Evolutionary conservation across 2,888 invertebrate species (phyloP), one percentile per base, ranked within the genome.

Genomic region (Zelleria hepariella): DNA sequence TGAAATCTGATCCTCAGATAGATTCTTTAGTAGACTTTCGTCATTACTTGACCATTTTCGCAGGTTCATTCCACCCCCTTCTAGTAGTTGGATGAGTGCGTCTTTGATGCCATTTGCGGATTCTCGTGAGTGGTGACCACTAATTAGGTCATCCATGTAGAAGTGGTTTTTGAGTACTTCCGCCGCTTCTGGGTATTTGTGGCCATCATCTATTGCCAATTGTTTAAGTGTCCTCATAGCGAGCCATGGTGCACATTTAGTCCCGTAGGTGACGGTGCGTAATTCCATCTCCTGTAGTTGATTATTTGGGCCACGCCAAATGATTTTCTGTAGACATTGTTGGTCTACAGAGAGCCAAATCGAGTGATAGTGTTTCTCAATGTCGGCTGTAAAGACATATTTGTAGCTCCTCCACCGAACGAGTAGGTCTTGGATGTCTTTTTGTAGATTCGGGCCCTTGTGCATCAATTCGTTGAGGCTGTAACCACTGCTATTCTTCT

Each of bases 391-490:
- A 5, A 60, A 61, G 0, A 57, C 67, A 6, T 63, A 65, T 48
- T 60, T 55, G 25, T 64, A 64, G 1, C 60, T 48, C 23, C 67
- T 56, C 66, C 65, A 66, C 25, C 62, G 63, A 2, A 66, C 2
- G 2, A 65, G 54, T 0, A 66, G 53, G 0, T 25, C 25, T 25
- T 59, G 59, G 10, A 66, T 62, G 24, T 65, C 59, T 6, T 63
- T 60, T 47, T 65, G 64, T 48, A 65, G 42, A 15, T 63, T 66
- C 0, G 67, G 66, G 0, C 66, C 67, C 7, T 54, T 58, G 6
- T 60, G 47, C 64, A 67, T 67, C 0, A 67, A 2, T 26, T 66
- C 67, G 59, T 70, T 70, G 2, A 70, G 48, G 10, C 65, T 65
- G 0, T 24, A 53, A 0, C 65, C 56, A 4, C 57, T 23, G 2